Conservation (phyloP, 2,888 invertebrate species). For the Acrobasis consociella region DNA sequence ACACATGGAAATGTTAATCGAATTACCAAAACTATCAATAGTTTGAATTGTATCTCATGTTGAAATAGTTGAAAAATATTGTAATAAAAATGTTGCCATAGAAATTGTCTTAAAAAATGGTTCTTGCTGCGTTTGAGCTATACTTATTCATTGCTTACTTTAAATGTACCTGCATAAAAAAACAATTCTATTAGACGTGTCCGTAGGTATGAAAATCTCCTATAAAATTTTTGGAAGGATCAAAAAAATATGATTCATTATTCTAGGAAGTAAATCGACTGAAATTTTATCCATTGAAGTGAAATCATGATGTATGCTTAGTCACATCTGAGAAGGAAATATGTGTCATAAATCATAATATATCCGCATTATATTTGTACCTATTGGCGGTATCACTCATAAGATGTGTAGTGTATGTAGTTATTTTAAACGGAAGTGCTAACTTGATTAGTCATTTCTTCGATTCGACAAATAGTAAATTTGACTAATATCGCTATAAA, state of each 20-base stretch:
- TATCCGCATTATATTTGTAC: slow-evolving; percentile 19
- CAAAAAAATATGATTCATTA: too few relatives aligned
- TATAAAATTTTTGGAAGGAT: too few relatives aligned
- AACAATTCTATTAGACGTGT: too few relatives aligned
- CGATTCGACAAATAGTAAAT: slow-evolving; percentile 25
- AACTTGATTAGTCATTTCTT: slow-evolving; percentile 32
- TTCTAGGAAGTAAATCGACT: too few relatives aligned
- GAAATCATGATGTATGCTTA: slow-evolving; percentile 20
- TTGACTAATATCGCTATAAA: slow-evolving; percentile 27
- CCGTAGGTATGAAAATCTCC: too few relatives aligned
- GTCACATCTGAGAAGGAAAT: slow-evolving; percentile 22
- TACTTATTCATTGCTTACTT: too few relatives aligned
- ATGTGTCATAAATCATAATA: not conserved
- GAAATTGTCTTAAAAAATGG: too few relatives aligned
- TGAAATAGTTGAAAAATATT: not conserved
- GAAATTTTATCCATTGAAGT: too few relatives aligned
- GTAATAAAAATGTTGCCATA: too few relatives aligned
- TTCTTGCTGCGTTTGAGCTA: too few relatives aligned
- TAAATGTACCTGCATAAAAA: too few relatives aligned
- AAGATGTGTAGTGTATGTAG: slow-evolving; percentile 16
- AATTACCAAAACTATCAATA: slow-evolving; percentile 57
- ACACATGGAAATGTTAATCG: slow-evolving; percentile 56
- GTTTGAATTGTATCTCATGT: slow-evolving; percentile 7
- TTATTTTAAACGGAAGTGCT: slow-evolving; percentile 32
- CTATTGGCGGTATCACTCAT: slow-evolving; percentile 11